These are phyloP conservation scores for Stenoptilia bipunctidactyla DNA, from an alignment of 2,888 invertebrate genomes.

Conservation along the genomic window DNA sequence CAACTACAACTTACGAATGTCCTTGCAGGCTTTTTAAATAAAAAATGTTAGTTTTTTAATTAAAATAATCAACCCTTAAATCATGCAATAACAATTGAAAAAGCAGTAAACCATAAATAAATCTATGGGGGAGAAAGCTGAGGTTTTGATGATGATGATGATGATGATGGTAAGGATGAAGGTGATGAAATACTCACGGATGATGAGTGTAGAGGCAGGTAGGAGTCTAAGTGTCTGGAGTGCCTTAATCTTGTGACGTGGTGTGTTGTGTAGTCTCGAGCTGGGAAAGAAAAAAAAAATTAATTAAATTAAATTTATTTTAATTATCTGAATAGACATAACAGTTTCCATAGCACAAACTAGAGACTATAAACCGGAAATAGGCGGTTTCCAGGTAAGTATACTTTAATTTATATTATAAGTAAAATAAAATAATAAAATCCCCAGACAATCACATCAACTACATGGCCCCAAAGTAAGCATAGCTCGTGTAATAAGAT, in stretches of 20 bases:
- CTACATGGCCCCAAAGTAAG: too few relatives aligned
- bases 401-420: too few relatives aligned
- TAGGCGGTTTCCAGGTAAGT: too few relatives aligned
- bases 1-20: not conserved
- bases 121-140: constrained; percentile 13
- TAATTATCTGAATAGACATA: too few relatives aligned
- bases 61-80: not conserved
- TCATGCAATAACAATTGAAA: not conserved
- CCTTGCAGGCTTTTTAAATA: constrained; percentile 1
- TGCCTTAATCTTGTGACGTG: constrained; percentile 57
- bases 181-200: constrained; percentile 42
- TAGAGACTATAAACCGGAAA: too few relatives aligned
- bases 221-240: constrained; percentile 49
- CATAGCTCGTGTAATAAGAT: too few relatives aligned
- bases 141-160: constrained; percentile 39
- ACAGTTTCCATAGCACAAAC: too few relatives aligned
- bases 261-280: constrained; percentile 47
- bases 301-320: too few relatives aligned
- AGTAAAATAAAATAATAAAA: too few relatives aligned
- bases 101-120: not conserved
- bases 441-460: too few relatives aligned
- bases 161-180: constrained; percentile 26
- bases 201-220: constrained; percentile 38
- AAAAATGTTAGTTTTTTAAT: not conserved
- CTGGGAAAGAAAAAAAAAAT: constrained; percentile 29